Evolutionary conservation across 1,140 invertebrate species (phyloP), one percentile per base, ranked within the genome.

Genomic region (Anoplophora glabripennis): DNA sequence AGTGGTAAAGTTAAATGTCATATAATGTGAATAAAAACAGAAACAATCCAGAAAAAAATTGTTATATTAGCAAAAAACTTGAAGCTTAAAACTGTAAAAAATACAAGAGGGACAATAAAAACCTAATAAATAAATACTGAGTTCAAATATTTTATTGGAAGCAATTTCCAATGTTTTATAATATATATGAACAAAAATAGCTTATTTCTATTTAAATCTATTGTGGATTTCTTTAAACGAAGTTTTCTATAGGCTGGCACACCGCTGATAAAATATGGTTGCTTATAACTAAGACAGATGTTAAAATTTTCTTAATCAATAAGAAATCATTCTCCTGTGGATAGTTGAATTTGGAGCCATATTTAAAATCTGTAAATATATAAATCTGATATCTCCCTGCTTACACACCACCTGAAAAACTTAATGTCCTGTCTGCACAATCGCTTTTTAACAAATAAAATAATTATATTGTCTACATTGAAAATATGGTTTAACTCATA

Each of bases 291-390:
- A 57, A 38, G 7, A 40, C 37, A 44, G 35, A 54, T 54, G 52
- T 21, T 44, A 54, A 44, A 54, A 54, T 34, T 14, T 54, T 54
- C 52, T 54, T 45, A 61, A 57, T 17, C 40, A 35, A 38, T 63
- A 63, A 63, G 61, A 63, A 63, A 63, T 46, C 35, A 44, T 57
- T 63, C 56, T 63, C 61, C 55, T 35, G 56, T 41, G 49, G 61
- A 21, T 57, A 54, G 51, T 45, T 46, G 55, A 48, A 63, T 54
- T 53, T 46, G 38, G 61, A 49, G 37, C 56, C 44, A 58, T 48
- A 44, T 59, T 59, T 59, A 60, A 63, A 63, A 66, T 66, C 64
- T 66, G 64, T 57, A 66, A 66, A 66, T 66, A 66, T 59, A 63
- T 48, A 66, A 63, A 62, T 48, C 64, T 63, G 61, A 63, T 63